Conservation (phyloP, 2,113 vertebrate genomes). For the Eulemur rufifrons region DNA sequence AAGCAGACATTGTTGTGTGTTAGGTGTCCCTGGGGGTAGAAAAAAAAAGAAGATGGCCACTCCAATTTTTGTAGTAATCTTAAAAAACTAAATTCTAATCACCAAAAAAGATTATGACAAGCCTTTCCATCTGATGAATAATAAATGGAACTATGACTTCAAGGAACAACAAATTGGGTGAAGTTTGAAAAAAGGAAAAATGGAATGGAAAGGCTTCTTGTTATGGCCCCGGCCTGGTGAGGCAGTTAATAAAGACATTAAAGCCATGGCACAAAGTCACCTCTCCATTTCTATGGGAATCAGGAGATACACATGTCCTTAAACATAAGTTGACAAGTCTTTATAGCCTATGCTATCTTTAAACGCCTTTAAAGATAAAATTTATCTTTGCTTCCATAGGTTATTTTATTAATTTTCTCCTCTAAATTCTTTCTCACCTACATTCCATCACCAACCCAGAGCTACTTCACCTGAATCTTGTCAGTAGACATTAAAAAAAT, state of each 20-base stretch:
- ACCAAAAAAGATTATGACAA: not conserved
- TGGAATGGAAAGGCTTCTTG: not conserved
- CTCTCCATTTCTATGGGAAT: not conserved
- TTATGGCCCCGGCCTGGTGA: not conserved
- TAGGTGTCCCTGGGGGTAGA: constrained; percentile 89
- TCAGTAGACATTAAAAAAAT: not conserved
- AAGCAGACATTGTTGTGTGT: constrained; percentile 97
- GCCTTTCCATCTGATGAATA: not conserved
- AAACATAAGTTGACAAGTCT: not conserved
- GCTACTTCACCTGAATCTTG: constrained; percentile 16
- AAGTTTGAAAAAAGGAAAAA: not conserved
- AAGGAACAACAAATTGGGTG: not conserved
- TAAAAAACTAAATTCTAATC: not conserved
- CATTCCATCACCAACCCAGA: constrained; percentile 14
- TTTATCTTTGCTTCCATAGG: not conserved
- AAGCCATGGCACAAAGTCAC: not conserved
- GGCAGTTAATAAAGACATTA: not conserved
- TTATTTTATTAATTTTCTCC: not conserved
- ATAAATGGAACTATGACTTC: not conserved
- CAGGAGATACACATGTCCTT: not conserved
- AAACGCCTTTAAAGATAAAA: not conserved
- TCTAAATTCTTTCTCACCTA: constrained; percentile 43
- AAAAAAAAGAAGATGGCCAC: not conserved
- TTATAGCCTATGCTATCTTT: not conserved
- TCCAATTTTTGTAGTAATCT: not conserved